Percentiles rank a stretch among this genome's conserved stretches.
Evolutionary conservation across 2,888 invertebrate genomes (phyloP).

Genomic region (Cordilura impudica): DNA sequence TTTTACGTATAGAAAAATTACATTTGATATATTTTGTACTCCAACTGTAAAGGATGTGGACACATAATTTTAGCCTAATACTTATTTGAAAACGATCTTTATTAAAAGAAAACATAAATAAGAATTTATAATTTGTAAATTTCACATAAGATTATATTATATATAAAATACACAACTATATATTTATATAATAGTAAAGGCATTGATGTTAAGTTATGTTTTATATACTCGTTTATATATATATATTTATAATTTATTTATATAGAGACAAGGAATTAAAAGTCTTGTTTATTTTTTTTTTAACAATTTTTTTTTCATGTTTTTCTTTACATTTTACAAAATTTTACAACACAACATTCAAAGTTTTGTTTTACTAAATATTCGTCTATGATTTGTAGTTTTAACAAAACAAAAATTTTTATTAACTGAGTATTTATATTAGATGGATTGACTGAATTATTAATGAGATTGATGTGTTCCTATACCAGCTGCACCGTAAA

Average conservation of each 20-base stretch:
- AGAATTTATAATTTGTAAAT: constrained; percentile 24
- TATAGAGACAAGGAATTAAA: constrained; percentile 34
- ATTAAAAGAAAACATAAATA: background rate
- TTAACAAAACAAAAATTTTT: background rate
- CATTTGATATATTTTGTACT: no score
- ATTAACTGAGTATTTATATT: no score
- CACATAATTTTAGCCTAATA: no score
- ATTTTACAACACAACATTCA: constrained; percentile 29
- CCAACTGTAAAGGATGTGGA: no score
- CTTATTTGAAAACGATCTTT: background rate
- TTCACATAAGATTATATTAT: constrained; percentile 34
- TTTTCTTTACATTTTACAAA: constrained; percentile 27
- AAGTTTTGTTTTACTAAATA: constrained; percentile 7
- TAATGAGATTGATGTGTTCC: constrained; percentile 63
- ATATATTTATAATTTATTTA: constrained; percentile 5
- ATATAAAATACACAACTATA: constrained; percentile 61
- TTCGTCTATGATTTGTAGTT: constrained; percentile 26
- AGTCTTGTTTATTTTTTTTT: constrained; percentile 30
- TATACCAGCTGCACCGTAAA: constrained; percentile 68
- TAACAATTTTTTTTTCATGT: constrained; percentile 23
- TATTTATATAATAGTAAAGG: constrained; percentile 56
- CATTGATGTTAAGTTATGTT: constrained; percentile 45
- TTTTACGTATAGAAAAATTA: no score
- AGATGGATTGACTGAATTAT: constrained; percentile 8
- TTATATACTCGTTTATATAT: constrained; percentile 34